A percentile compares a stretch with the other conserved stretches of the same genome.
Conservation (phyloP, 2,888 invertebrate genomes). For the Drosophila seclusa region DNA sequence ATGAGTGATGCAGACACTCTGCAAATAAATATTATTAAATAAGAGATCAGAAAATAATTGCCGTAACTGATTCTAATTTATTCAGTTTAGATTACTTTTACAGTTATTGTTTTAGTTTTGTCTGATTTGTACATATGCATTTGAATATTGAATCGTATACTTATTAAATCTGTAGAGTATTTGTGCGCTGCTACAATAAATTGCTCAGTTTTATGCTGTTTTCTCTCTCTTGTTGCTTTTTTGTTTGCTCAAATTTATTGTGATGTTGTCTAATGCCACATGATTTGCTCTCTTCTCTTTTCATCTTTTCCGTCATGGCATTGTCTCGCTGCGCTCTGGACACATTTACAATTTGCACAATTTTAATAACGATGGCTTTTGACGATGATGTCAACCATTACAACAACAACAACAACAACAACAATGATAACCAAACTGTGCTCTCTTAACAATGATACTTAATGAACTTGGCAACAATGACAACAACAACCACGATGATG, state of each 20-base stretch:
- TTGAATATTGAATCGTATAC: background rate
- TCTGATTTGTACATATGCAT: background rate
- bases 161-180: conserved; percentile 13
- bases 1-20: background rate
- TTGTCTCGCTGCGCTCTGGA: conserved; percentile 51
- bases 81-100: background rate
- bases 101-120: background rate
- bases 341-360: conserved; percentile 71
- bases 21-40: background rate
- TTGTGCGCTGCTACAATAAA: background rate
- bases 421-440: conserved; percentile 41
- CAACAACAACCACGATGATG: conserved; percentile 21
- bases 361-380: conserved; percentile 75
- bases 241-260: conserved; percentile 20
- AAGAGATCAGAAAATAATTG: background rate
- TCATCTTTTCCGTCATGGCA: conserved; percentile 45
- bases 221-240: background rate
- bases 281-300: conserved; percentile 43
- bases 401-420: conserved; percentile 34
- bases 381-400: conserved; percentile 43
- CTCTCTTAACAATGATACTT: conserved; percentile 60
- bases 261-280: conserved; percentile 49
- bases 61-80: background rate
- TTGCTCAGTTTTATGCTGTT: background rate
- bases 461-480: conserved; percentile 60